Base-by-base conservation (phyloP, 2,113 vertebrate species). In the Vidua chalybeata region DNA sequence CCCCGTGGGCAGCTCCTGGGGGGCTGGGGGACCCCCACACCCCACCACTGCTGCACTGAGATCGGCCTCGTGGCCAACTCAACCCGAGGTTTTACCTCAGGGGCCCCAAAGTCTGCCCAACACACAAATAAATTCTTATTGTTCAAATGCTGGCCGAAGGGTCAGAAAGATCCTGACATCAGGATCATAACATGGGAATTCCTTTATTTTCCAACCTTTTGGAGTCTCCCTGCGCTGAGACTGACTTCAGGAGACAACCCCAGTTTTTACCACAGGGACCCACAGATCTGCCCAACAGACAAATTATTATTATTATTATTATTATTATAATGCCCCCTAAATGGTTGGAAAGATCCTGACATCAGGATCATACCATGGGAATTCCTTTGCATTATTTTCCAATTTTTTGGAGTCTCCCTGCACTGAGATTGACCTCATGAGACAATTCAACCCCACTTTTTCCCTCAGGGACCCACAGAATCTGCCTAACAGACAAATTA, bases 1-100 rank as follows among this genome's bases (percentile, higher is more conserved):
- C 3, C 17, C 64, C 0, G 0, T 0, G 51, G 31, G 58, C 45
- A 41, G 55, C 39, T 64, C 35, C 31, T 39, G 52, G 13, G 11
- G 56, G 37, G 16, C 14, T 7, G 1, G 0, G 33, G 39, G 35
- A 39, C 35, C 55, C 17, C 4, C 59, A 8, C 17, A 1, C 16
- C 63, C 16, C 58, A 1, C 1, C 9, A 20, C 56, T 39, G 2
- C 4, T 6, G 56, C 56, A 59, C 51, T 27, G 18, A 58, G 5
- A 66, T 4, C 35, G 1, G 33, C 30, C 22, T 41, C 51, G 1
- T 11, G 51, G 37, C 52, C 31, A 66, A 9, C 39, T 18, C 39
- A 54, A 5, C 31, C 23, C 4, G 0, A 66, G 61, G 6, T 55
- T 7, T 37, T 15, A 55, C 62, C 39, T 46, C 49, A 66, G 17